phyloP scores from a whole-genome alignment of 2,113 vertebrate genomes.

The Chelonoidis abingdonii region DNA sequence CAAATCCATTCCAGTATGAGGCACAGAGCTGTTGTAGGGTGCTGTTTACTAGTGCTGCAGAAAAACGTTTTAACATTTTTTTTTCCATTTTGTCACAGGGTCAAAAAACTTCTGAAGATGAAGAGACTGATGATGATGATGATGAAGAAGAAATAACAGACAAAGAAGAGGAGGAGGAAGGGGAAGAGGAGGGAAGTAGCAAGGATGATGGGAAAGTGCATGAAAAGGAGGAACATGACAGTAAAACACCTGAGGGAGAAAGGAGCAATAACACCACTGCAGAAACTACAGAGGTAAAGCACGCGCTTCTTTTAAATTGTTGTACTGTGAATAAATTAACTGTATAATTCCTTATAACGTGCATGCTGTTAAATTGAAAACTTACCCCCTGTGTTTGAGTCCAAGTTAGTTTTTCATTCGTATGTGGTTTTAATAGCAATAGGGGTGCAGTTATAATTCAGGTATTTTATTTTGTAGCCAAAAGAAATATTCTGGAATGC shows the following conservation, averaged over 20 bases:
- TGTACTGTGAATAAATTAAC: not conserved
- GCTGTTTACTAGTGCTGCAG: not conserved
- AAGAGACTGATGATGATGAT: constrained; percentile 36
- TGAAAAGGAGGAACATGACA: not conserved
- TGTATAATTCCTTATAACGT: not conserved
- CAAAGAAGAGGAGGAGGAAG: not conserved
- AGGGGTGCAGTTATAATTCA: not conserved
- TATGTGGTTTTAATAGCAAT: not conserved
- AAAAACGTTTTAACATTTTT: not conserved
- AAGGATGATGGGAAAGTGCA: not conserved
- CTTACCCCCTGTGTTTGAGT: not conserved
- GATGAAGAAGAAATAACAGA: not conserved
- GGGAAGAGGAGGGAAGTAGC: not conserved
- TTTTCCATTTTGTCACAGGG: constrained; percentile 72
- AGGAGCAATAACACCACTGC: not conserved
- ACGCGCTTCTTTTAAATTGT: not conserved
- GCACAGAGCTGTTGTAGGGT: not conserved
- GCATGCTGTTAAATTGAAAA: not conserved
- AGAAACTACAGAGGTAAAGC: constrained; percentile 60
- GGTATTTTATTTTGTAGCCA: not conserved
- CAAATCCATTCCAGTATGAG: not conserved
- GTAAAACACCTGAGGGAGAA: constrained; percentile 24
- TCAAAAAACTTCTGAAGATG: constrained; percentile 30
- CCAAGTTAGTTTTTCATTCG: not conserved
- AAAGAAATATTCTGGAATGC: not conserved